Base-by-base conservation (phyloP, 2,888 invertebrate genomes). In the Drosophila heteroneura region DNA sequence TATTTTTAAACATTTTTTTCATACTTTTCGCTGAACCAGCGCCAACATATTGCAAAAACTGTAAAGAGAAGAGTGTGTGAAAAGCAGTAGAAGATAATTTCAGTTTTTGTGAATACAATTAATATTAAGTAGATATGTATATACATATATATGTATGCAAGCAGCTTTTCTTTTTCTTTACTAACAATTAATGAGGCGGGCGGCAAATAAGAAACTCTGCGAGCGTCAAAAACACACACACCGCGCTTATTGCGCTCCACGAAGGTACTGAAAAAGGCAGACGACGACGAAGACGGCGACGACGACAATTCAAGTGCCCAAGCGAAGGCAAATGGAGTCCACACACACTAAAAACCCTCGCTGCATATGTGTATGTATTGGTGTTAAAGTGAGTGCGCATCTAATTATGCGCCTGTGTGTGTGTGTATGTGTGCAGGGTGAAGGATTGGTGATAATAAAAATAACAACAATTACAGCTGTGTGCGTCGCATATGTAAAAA, bases 391-490 rank as follows among this genome's bases (percentile, higher is more conserved):
- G 49, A 75, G 30, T 63, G 41, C 61, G 53, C 59, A 51, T 69
- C 32, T 53, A 19, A 19, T 6, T 39, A 49, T 35, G 26, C 26
- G 32, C 35, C 9, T 16, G 33, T 64, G 35, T 68, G 44, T 58
- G 14, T 51, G 51, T 70, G 64, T 59, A 56, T 64, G 49, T 54
- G 51, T 52, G 66, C 59, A 53, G 53, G 57, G 35, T 61, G 61
- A 72, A 85, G 85, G 82, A 82, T 72, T 74, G 68, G 65, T 68
- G 70, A 68, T 66, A 67, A 69, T 70, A 71, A 84, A 83, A 83
- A 81, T 84, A 81, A 90, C 89, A 90, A 90, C 89, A 90, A 76
- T 74, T 73, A 78, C 85, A 90, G 91, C 89, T 86, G 91, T 77
- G 81, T 52, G 14, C 70, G 80, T 67, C 65, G 63, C 16, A 26